A percentile compares a stretch with the other conserved stretches of the same genome.
Evolutionary conservation across 2,797 vertebrate species (phyloP).

Genomic region (Myoxocephalus aenaeus): DNA sequence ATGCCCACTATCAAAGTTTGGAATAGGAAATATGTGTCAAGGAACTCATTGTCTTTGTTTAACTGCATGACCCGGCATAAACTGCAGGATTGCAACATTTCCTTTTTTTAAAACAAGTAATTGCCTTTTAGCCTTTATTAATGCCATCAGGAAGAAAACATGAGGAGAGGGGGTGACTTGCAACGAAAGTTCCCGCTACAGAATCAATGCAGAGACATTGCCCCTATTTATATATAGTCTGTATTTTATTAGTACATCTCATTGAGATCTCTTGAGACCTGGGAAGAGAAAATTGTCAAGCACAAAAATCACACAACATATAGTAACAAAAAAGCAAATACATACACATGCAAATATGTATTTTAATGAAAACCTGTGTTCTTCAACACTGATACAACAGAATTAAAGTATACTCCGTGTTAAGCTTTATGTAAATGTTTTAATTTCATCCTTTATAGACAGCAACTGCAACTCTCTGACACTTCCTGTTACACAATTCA

Average conservation of each 20-base stretch:
- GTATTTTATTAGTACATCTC: slow-evolving; percentile 21
- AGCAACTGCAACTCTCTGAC: not conserved
- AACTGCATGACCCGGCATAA: not conserved
- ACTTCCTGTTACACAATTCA: not conserved
- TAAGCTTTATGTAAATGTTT: not conserved
- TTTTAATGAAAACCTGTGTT: not conserved
- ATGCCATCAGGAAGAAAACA: not conserved
- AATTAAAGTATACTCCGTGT: not conserved
- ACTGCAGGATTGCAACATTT: not conserved
- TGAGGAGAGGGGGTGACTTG: no score
- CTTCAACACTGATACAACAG: not conserved
- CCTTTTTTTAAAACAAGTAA: not conserved
- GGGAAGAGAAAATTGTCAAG: not conserved
- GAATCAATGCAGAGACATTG: not conserved
- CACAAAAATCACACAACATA: not conserved
- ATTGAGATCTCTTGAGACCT: not conserved
- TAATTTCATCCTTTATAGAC: not conserved
- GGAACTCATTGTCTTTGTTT: not conserved
- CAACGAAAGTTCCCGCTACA: not conserved
- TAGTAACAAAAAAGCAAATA: not conserved
- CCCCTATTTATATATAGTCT: not conserved
- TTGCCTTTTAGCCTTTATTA: not conserved
- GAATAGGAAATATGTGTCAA: slow-evolving; percentile 2
- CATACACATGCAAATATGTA: not conserved
- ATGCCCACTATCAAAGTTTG: not conserved